Percentiles rank a stretch among this genome's conserved stretches.
phyloP scores from a whole-genome alignment of 2,797 vertebrate species.

The Sebastes goodei region DNA sequence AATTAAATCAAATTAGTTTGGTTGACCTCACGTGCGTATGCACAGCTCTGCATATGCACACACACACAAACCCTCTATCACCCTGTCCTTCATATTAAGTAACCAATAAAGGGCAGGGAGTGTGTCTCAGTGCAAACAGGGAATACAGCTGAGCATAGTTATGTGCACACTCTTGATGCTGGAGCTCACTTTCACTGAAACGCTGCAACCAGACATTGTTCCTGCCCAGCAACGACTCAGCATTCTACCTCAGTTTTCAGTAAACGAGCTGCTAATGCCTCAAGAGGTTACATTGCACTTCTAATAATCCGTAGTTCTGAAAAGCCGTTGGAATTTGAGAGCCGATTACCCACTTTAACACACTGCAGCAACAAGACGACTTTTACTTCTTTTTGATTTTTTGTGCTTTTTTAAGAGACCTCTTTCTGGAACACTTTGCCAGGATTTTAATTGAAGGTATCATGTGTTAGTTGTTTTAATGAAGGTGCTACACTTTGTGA shows the following conservation, averaged over 20 bases:
- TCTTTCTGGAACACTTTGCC: background rate
- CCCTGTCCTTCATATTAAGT: conserved; percentile 14
- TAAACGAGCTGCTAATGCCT: conserved; percentile 44
- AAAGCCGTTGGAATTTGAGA: conserved; percentile 73
- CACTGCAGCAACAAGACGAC: conserved; percentile 8
- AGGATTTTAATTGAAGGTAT: background rate
- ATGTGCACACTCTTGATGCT: conserved; percentile 25
- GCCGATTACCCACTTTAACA: conserved; percentile 62
- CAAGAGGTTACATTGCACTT: conserved; percentile 40
- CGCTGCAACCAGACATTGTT: conserved; percentile 24
- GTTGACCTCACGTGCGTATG: background rate
- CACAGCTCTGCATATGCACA: background rate
- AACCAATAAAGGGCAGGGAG: conserved; percentile 45
- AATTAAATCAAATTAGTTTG: background rate
- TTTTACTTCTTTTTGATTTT: conserved; percentile 22
- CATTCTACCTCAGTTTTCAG: conserved; percentile 33
- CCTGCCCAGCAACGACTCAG: conserved; percentile 31
- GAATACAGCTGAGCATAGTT: conserved; percentile 3
- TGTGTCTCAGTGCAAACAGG: conserved; percentile 14
- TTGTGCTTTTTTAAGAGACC: background rate
- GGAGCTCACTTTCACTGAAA: conserved; percentile 37
- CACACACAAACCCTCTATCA: background rate
- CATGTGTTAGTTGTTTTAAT: background rate
- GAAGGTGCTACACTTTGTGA: background rate
- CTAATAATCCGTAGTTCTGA: conserved; percentile 63